Conservation (phyloP, 2,888 invertebrate genomes). For the Falcaria lacertinaria region DNA sequence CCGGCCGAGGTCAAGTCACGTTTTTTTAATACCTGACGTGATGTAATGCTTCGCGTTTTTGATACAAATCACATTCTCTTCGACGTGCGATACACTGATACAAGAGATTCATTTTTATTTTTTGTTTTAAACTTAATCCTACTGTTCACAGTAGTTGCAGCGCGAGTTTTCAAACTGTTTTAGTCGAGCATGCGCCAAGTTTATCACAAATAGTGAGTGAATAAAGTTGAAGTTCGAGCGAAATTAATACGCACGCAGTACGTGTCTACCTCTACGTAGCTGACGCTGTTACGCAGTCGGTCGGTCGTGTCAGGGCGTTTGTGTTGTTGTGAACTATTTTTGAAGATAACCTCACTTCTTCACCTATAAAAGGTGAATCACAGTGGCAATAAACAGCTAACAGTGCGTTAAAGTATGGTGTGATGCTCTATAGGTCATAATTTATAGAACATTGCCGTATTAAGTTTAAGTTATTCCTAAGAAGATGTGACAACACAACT, state of each 20-base stretch:
- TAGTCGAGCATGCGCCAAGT: too few species aligned
- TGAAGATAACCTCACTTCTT: constrained; percentile 67
- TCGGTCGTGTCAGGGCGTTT: constrained; percentile 23
- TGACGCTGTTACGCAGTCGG: too few species aligned
- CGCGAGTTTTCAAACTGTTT: too few species aligned
- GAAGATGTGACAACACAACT: constrained; percentile 11
- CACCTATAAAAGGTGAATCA: constrained; percentile 50
- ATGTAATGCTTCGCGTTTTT: constrained; percentile 54
- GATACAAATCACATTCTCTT: constrained; percentile 39
- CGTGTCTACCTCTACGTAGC: too few species aligned
- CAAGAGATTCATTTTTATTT: background rate
- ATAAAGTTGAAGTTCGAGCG: constrained; percentile 28
- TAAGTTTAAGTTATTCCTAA: constrained; percentile 8
- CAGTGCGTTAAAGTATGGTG: background rate
- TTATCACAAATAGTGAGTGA: constrained; percentile 2
- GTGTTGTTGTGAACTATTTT: constrained; percentile 52
- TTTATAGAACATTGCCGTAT: constrained; percentile 7
- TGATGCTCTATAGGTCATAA: constrained; percentile 1
- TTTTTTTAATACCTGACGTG: constrained; percentile 63
- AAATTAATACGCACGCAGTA: constrained; percentile 46
- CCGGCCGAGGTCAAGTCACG: constrained; percentile 59
- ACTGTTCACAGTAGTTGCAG: too few species aligned
- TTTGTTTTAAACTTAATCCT: too few species aligned
- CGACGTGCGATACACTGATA: constrained; percentile 9
- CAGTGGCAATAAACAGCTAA: constrained; percentile 12